A percentile compares a stretch with the other conserved stretches of the same genome.
Evolutionary conservation across 2,113 vertebrate species (phyloP).

Genomic region (Microtus richardsoni): DNA sequence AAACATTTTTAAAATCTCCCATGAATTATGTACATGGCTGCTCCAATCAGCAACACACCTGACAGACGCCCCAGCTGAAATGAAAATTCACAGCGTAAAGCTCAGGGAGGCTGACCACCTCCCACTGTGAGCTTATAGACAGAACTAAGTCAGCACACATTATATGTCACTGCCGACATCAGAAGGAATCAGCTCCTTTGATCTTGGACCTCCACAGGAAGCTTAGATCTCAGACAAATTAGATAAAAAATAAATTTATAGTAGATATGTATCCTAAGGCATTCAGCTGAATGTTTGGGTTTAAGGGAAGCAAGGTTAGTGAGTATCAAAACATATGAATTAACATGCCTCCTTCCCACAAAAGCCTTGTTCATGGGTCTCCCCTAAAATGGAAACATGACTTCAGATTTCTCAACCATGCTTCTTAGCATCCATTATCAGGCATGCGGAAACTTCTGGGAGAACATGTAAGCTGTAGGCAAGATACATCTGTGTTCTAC

Average conservation of each 20-base stretch:
- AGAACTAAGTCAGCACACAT: constrained; percentile 98
- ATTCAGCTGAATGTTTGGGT: constrained; percentile 86
- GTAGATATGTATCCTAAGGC: constrained; percentile 92
- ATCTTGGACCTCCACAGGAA: constrained; percentile 97
- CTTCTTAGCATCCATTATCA: constrained; percentile 33
- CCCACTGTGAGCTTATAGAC: constrained; percentile 93
- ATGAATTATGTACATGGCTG: constrained; percentile 89
- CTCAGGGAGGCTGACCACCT: constrained; percentile 86
- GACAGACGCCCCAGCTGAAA: constrained; percentile 88
- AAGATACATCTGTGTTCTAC: neutral
- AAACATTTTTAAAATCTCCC: constrained; percentile 75
- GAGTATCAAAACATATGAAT: constrained; percentile 88
- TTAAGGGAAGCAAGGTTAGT: constrained; percentile 85
- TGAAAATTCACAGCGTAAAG: constrained; percentile 89
- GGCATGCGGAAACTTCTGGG: neutral
- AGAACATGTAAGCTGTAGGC: neutral
- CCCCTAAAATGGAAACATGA: constrained; percentile 83
- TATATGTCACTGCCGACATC: constrained; percentile 96
- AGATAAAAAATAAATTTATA: constrained; percentile 99
- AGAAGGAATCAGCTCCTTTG: constrained; percentile 97
- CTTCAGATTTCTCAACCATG: constrained; percentile 66
- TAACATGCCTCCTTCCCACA: constrained; percentile 80
- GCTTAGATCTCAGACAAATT: constrained; percentile 98
- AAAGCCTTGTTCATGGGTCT: constrained; percentile 80
- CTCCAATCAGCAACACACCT: constrained; percentile 86